These are phyloP conservation scores for Monomorium pharaonis DNA, from an alignment of 1,140 invertebrate genomes.

Conservation along the genomic window DNA sequence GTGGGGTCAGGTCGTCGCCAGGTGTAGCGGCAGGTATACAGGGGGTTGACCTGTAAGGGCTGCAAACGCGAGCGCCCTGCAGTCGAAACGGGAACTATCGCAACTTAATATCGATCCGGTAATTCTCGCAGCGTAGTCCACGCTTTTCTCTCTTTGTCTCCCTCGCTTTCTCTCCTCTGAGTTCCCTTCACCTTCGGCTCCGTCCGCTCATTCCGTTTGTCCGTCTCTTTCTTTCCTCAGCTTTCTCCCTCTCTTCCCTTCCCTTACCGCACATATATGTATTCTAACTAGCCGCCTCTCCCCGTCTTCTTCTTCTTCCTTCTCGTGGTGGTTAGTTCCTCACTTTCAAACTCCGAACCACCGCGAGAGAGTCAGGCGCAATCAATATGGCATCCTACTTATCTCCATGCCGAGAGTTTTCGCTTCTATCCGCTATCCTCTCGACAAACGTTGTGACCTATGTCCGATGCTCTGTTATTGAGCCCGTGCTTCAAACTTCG, in stretches of 20 bases:
- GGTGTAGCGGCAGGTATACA: slow-evolving; percentile 70
- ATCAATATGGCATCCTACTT: slow-evolving; percentile 84
- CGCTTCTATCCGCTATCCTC: slow-evolving; percentile 67
- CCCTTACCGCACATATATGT: slow-evolving; percentile 4
- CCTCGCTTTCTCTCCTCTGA: background rate
- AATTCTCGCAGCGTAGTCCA: slow-evolving; percentile 76
- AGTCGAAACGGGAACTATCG: slow-evolving; percentile 82
- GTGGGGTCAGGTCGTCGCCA: slow-evolving; percentile 70
- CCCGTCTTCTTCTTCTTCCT: slow-evolving; percentile 13
- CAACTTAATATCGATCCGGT: slow-evolving; percentile 84
- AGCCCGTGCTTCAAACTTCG: slow-evolving; percentile 7
- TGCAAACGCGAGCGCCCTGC: slow-evolving; percentile 80
- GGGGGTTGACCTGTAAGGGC: slow-evolving; percentile 59
- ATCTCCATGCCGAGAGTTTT: slow-evolving; percentile 77
- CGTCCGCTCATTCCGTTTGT: slow-evolving; percentile 10
- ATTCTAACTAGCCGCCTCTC: slow-evolving; percentile 41
- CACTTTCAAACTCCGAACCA: slow-evolving; percentile 80
- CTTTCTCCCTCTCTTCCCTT: slow-evolving; percentile 49
- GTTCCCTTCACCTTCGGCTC: slow-evolving; percentile 34
- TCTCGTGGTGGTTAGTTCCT: slow-evolving; percentile 71
- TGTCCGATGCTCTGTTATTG: slow-evolving; percentile 60
- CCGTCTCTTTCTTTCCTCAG: background rate
- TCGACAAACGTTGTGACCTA: slow-evolving; percentile 45
- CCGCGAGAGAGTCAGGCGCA: slow-evolving; percentile 77
- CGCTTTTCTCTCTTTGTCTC: background rate